These are phyloP conservation scores for Cydia pomonella DNA, from an alignment of 1,140 invertebrate species.

Conservation along the genomic window DNA sequence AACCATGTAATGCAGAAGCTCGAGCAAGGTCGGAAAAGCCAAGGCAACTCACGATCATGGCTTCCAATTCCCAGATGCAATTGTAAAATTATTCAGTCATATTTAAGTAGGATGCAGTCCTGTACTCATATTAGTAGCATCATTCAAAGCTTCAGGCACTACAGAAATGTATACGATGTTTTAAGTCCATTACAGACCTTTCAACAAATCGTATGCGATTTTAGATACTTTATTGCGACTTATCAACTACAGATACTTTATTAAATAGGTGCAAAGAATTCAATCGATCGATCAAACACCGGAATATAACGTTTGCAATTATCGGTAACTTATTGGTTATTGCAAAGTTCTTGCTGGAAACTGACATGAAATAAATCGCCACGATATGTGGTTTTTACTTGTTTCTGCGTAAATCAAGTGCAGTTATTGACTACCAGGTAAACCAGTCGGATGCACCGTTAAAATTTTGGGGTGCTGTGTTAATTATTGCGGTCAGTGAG, in stretches of 20 bases:
- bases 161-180: no score
- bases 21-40: conserved; percentile 8
- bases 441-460: conserved; percentile 15
- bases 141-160: no score
- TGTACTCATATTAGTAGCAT: background rate
- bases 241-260: no score
- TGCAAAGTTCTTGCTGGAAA: background rate
- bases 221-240: no score
- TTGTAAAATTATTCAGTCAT: conserved; percentile 3
- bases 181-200: no score
- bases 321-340: no score
- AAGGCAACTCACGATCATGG: background rate
- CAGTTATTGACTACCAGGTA: conserved; percentile 4
- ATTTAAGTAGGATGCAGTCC: background rate
- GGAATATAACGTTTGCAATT: no score
- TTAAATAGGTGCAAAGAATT: no score
- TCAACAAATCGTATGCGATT: no score
- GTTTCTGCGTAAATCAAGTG: background rate
- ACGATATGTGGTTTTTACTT: background rate
- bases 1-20: conserved; percentile 8
- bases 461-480: background rate
- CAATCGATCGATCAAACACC: no score
- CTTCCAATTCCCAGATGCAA: background rate
- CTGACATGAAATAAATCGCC: background rate
- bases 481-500: background rate